Evolutionary conservation across 1,140 invertebrate genomes (phyloP), one percentile per base, ranked within the genome.

Genomic region (Aphelinus certus): DNA sequence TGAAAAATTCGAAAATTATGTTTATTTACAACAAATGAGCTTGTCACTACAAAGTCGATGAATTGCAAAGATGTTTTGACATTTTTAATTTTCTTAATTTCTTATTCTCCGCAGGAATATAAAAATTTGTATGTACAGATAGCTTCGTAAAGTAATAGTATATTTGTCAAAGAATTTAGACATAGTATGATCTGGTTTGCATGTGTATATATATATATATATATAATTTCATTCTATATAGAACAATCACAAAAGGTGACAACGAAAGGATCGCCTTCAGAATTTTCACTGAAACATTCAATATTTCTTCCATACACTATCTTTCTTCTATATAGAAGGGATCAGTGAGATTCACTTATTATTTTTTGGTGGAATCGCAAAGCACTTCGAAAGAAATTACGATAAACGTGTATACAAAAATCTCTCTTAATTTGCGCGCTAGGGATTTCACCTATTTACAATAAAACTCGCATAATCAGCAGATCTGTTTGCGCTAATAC

Each of bases 51-150:
- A 73, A 76, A 76, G 70, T 76, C 71, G 73, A 76, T 76, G 49
- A 69, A 64, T 73, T 69, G 70, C 71, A 73, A 76, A 76, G 75
- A 76, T 66, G 75, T 62, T 71, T 70, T 56, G 68, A 76, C 61
- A 73, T 68, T 71, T 72, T 75, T 7, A 55, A 75, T 71, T 56
- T 66, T 67, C 6, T 70, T 77, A 74, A 80, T 79, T 79, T 77
- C 80, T 84, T 82, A 83, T 82, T 83, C 73, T 83, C 81, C 69
- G 82, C 82, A 84, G 83, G 83, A 84, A 85, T 85, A 85, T 83
- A 85, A 85, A 26, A 85, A 85, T 85, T 84, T 79, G 79, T 85
- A 85, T 85, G 79, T 85, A 85, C 84, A 85, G 82, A 83, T 84
- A 84, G 84, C 79, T 83, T 84, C 75, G 75, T 83, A 84, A 84